A percentile compares a stretch with the other conserved stretches of the same genome.
phyloP scores from a whole-genome alignment of 2,113 vertebrate genomes.

The Gyps fulvus region DNA sequence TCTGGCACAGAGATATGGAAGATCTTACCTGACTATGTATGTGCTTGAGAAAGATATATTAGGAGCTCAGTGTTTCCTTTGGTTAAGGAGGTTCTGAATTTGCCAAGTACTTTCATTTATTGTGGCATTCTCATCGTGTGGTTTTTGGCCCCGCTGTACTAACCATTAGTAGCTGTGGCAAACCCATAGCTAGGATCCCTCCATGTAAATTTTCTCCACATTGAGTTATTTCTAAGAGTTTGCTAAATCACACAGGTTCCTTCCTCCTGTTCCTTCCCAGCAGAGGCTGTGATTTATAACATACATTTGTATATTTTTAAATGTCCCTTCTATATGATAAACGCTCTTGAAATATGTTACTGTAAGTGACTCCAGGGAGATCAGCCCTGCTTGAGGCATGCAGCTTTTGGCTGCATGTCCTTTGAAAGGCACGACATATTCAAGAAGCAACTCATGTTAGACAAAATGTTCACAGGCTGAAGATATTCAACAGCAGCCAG shows the following conservation, averaged over 20 bases:
- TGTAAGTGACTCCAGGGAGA: not conserved
- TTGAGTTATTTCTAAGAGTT: not conserved
- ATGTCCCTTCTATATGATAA: constrained; percentile 10
- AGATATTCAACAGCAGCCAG: not conserved
- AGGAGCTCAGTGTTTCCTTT: not conserved
- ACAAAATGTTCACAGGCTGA: not conserved
- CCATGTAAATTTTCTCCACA: not conserved
- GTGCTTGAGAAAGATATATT: not conserved
- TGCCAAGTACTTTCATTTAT: not conserved
- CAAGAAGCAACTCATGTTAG: not conserved
- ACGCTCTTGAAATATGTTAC: not conserved
- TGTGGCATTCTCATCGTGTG: not conserved
- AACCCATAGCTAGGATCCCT: not conserved
- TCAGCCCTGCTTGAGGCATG: not conserved
- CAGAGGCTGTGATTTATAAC: not conserved
- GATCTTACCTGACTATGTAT: not conserved
- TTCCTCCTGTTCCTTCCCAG: not conserved
- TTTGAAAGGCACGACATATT: constrained; percentile 14
- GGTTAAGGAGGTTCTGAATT: not conserved
- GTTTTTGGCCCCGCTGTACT: not conserved
- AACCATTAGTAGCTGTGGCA: not conserved
- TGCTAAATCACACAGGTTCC: not conserved
- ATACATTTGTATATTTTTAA: not conserved
- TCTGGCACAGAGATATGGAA: not conserved
- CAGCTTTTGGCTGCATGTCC: not conserved